Base-by-base conservation (phyloP, 2,888 invertebrate species). In the Teleiodes luculella region DNA sequence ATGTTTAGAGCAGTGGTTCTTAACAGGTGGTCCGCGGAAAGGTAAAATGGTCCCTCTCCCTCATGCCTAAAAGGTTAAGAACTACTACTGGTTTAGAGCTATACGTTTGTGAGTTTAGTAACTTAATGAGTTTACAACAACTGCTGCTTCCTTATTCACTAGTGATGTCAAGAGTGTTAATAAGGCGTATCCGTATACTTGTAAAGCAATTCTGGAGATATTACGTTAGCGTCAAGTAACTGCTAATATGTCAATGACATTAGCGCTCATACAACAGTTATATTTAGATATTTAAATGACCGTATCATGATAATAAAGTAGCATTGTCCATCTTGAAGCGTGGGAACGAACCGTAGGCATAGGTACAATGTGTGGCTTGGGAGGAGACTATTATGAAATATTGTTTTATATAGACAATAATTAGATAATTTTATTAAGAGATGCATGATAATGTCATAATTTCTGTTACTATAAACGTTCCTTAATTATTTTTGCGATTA, bases 321-420 rank as follows among this genome's bases (percentile, higher is more conserved):
- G 31, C 31, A 37, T 46, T 46, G 46, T 46, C 46, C 30, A 31
- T 31, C 30, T 31, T 46, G 3, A 46, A 46, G 46, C 31, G 46
- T 46, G 46, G 46, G 46, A 31, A 46, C 5, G 56, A 33, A 54
- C 56, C 55, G 51, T 31, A 46, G 10, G 16, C 20, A 31, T 16
- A n/a, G n/a, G n/a, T n/a, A 14, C 14, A 16, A 31, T 31, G 31
- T 16, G 6, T 31, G 16, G 14, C 43, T 10, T 46, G 14, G 13
- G 46, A 35, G 3, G n/a, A 11, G 35, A 3, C 10, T 10, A n/a
- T 35, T 11, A 35, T 35, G n/a, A 35, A 35, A n/a, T n/a, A n/a
- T n/a, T n/a, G n/a, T 35, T 35, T 35, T 35, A 35, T n/a, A 2
- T 24, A 24, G 3, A 24, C 3, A 24, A 24, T 24, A n/a, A n/a